These are phyloP conservation scores for Stegophylla sp. DNA, from an alignment of 2,888 invertebrate species.

Conservation along the genomic window DNA sequence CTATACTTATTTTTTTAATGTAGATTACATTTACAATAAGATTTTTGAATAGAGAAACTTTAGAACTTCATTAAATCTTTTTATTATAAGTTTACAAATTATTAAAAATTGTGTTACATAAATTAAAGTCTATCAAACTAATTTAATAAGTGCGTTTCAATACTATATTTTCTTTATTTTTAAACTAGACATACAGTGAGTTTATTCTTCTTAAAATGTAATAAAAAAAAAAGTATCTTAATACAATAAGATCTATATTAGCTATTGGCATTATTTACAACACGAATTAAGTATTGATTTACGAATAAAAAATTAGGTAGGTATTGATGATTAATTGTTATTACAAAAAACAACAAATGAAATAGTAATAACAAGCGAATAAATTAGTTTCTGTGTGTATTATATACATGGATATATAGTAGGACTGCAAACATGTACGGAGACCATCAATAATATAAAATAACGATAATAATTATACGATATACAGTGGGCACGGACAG, in stretches of 20 bases:
- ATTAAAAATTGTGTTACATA: too few relatives aligned
- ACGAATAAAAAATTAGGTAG: neutral
- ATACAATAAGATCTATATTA: neutral
- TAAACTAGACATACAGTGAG: neutral
- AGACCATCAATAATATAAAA: slow-evolving; percentile 36
- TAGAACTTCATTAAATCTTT: too few relatives aligned
- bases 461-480: slow-evolving; percentile 47
- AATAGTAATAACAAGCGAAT: slow-evolving; percentile 1
- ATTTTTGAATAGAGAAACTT: too few relatives aligned
- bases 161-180: neutral
- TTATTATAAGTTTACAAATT: too few relatives aligned
- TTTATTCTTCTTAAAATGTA: too few relatives aligned
- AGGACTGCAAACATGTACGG: slow-evolving; percentile 2
- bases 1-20: too few relatives aligned
- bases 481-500: slow-evolving; percentile 21
- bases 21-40: too few relatives aligned
- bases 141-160: neutral
- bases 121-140: neutral
- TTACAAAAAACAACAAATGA: neutral
- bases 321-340: neutral
- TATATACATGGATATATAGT: slow-evolving; percentile 9
- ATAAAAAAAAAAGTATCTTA: neutral
- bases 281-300: neutral
- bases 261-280: neutral
- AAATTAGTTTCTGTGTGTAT: neutral